Percentiles rank a stretch among this genome's conserved stretches.
Evolutionary conservation across 2,888 invertebrate genomes (phyloP).

Genomic region (Pheosia gnoma): DNA sequence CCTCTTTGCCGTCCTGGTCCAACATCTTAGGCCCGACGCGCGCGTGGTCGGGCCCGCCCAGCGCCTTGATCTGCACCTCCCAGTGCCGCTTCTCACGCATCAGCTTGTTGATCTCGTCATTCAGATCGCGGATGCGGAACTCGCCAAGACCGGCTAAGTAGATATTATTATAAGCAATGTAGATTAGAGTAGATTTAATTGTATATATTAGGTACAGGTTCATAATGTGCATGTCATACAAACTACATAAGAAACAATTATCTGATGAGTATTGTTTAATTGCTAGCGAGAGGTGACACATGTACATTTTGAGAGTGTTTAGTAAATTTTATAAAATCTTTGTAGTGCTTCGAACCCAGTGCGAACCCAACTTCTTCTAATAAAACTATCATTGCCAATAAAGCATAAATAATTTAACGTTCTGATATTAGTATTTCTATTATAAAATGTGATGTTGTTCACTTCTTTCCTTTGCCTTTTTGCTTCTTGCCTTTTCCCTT

Average conservation of each 20-base stretch:
- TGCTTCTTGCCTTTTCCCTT: slow-evolving; percentile 30
- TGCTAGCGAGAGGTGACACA: too few species aligned
- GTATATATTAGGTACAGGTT: too few species aligned
- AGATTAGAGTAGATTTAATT: background rate
- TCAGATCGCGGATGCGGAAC: slow-evolving; percentile 98
- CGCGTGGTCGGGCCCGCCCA: slow-evolving; percentile 97
- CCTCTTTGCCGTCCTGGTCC: slow-evolving; percentile 97
- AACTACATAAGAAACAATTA: too few species aligned
- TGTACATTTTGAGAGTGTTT: too few species aligned
- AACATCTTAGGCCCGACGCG: slow-evolving; percentile 96
- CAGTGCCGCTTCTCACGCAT: slow-evolving; percentile 98
- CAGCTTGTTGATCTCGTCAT: slow-evolving; percentile 99
- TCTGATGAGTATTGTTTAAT: too few species aligned
- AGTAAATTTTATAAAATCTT: too few species aligned
- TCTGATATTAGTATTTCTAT: background rate
- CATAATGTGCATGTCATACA: too few species aligned
- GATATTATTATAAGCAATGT: background rate
- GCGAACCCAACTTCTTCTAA: too few species aligned
- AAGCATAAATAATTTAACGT: too few species aligned
- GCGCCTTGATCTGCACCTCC: slow-evolving; percentile 97
- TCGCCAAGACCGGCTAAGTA: slow-evolving; percentile 97
- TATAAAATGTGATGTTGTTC: background rate
- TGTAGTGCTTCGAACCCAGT: too few species aligned
- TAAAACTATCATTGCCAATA: too few species aligned
- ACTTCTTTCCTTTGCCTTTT: slow-evolving; percentile 41